Evolutionary conservation across 2,888 invertebrate species (phyloP).

Genomic region (Argynnis bischoffii): DNA sequence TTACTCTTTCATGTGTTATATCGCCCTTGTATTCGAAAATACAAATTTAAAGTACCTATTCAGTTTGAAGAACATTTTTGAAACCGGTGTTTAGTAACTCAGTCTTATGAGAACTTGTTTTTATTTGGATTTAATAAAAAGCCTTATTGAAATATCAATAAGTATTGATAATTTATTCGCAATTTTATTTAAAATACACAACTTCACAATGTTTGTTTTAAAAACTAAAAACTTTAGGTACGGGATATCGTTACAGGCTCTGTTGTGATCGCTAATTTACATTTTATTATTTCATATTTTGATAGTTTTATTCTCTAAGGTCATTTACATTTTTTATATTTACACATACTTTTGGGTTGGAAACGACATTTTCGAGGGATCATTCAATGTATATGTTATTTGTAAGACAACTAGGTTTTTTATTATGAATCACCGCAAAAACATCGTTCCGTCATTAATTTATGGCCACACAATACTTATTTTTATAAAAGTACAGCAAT

Average conservation of each 20-base stretch:
- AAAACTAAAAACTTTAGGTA: slow-evolving; percentile 80
- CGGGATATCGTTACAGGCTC: slow-evolving; percentile 74
- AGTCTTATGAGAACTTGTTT: background rate
- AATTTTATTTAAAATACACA: slow-evolving; percentile 83
- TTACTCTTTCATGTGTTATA: too few relatives aligned
- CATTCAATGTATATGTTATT: slow-evolving; percentile 22
- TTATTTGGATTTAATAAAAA: slow-evolving; percentile 44
- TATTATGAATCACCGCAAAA: slow-evolving; percentile 49
- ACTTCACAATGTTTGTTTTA: slow-evolving; percentile 80
- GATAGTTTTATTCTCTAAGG: slow-evolving; percentile 64
- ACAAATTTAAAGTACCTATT: background rate
- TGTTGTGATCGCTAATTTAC: slow-evolving; percentile 73
- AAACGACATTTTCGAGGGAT: slow-evolving; percentile 50
- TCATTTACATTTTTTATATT: slow-evolving; percentile 71
- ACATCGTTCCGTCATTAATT: slow-evolving; percentile 55
- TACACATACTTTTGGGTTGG: slow-evolving; percentile 68
- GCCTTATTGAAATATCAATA: slow-evolving; percentile 73
- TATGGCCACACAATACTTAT: slow-evolving; percentile 80
- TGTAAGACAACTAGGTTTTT: slow-evolving; percentile 20
- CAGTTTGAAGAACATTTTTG: too few relatives aligned
- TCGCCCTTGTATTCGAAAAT: too few relatives aligned
- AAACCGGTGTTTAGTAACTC: background rate
- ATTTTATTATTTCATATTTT: slow-evolving; percentile 57
- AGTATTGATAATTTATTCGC: slow-evolving; percentile 80
- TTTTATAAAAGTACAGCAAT: slow-evolving; percentile 69